A percentile compares a stretch with the other conserved stretches of the same genome.
Evolutionary conservation across 2,113 vertebrate genomes (phyloP).

Genomic region (Sisor rabdophorus): DNA sequence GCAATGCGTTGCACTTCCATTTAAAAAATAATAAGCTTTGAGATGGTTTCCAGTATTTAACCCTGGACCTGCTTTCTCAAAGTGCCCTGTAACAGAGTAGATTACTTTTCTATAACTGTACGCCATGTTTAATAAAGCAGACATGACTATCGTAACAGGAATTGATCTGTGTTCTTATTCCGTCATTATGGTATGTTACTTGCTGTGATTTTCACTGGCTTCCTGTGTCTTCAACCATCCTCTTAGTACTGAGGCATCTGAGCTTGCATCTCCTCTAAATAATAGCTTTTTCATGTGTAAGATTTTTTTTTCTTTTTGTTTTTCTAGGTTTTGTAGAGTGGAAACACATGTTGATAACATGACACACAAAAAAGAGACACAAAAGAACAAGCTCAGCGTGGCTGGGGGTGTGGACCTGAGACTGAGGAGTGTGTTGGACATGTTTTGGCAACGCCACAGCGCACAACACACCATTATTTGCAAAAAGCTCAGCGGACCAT

Average conservation of each 20-base stretch:
- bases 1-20: not conserved
- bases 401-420: constrained; percentile 69
- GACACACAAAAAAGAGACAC: constrained; percentile 63
- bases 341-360: constrained; percentile 79
- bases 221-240: constrained; percentile 64
- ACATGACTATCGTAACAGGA: not conserved
- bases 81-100: not conserved
- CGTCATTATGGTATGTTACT: constrained; percentile 62
- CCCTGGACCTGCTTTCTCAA: not conserved
- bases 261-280: constrained; percentile 22
- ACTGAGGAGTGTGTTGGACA: constrained; percentile 77
- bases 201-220: constrained; percentile 57
- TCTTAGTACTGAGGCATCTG: constrained; percentile 60
- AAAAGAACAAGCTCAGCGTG: constrained; percentile 63
- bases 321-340: constrained; percentile 82
- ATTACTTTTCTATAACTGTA: not conserved
- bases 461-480: constrained; percentile 33
- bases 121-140: not conserved
- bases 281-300: constrained; percentile 40
- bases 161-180: constrained; percentile 42
- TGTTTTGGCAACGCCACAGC: constrained; percentile 77
- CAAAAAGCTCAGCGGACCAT: constrained; percentile 46
- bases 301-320: constrained; percentile 58
- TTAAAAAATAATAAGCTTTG: not conserved
- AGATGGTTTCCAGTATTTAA: not conserved